Conservation (phyloP, 2,888 invertebrate genomes). For the Rosalia funebris region DNA sequence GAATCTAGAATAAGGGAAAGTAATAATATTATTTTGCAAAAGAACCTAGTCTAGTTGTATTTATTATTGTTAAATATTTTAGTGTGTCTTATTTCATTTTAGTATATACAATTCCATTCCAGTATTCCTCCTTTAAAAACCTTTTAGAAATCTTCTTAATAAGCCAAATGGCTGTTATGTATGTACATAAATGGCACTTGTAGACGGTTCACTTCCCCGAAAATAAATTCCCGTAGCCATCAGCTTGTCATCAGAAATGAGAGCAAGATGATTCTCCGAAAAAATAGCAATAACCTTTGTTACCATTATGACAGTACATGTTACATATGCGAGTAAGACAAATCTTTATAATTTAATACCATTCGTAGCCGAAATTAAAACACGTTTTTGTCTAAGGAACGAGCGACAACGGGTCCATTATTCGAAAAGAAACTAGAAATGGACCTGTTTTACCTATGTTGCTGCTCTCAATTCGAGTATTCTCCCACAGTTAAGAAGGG, state of each 20-base stretch:
- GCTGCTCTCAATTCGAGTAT: conserved; percentile 28
- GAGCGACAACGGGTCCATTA: conserved; percentile 11
- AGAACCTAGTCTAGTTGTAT: too few relatives aligned
- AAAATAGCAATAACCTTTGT: conserved; percentile 32
- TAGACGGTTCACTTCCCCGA: background rate
- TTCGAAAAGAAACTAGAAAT: conserved; percentile 28
- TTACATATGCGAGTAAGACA: conserved; percentile 36
- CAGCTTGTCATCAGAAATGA: conserved; percentile 8
- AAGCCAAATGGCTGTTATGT: too few relatives aligned
- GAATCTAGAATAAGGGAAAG: too few relatives aligned
- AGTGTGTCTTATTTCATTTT: too few relatives aligned
- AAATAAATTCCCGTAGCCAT: too few relatives aligned
- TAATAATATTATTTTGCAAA: too few relatives aligned
- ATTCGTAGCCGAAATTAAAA: conserved; percentile 25
- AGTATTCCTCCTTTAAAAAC: too few relatives aligned
- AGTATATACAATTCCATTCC: too few relatives aligned
- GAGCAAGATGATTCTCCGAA: conserved; percentile 31
- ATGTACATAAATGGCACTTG: background rate
- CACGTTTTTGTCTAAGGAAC: conserved; percentile 11
- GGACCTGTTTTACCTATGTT: conserved; percentile 40
- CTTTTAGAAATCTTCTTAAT: too few relatives aligned
- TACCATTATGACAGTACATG: conserved; percentile 37
- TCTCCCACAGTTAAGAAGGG: conserved; percentile 56
- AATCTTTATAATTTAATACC: conserved; percentile 24
- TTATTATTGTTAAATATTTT: too few relatives aligned